Evolutionary conservation across 2,888 invertebrate genomes (phyloP).

Genomic region (Miltochrista miniata): DNA sequence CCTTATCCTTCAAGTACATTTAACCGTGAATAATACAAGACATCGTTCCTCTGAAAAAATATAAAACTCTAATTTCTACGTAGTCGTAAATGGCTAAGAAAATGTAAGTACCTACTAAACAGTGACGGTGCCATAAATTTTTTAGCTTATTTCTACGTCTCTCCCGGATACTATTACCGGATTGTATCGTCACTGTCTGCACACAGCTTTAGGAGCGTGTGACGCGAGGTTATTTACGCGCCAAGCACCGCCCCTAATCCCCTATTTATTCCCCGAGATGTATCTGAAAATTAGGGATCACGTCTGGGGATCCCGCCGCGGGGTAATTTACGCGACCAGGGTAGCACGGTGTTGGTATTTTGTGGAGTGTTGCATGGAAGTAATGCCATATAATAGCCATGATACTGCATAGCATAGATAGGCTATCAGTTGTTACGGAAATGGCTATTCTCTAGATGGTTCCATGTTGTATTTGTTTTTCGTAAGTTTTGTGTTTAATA

Average conservation of each 20-base stretch:
- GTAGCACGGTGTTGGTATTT: conserved; percentile 31
- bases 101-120: too few relatives aligned
- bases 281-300: conserved; percentile 84
- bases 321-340: conserved; percentile 73
- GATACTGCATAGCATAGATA: conserved; percentile 14
- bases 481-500: background rate
- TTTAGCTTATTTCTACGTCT: too few relatives aligned
- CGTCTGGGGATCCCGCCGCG: conserved; percentile 56
- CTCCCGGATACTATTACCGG: background rate
- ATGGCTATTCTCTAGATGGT: background rate
- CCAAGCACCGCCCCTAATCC: conserved; percentile 76
- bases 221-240: conserved; percentile 81
- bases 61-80: too few relatives aligned
- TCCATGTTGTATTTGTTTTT: background rate
- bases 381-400: conserved; percentile 27
- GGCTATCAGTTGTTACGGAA: conserved; percentile 15
- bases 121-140: too few relatives aligned
- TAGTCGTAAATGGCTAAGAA: too few relatives aligned
- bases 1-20: too few relatives aligned
- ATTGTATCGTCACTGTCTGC: background rate
- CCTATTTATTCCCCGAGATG: conserved; percentile 81
- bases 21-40: too few relatives aligned
- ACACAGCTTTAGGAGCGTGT: conserved; percentile 42
- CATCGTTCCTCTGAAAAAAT: too few relatives aligned
- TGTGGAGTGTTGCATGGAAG: conserved; percentile 14